Base-by-base conservation (phyloP, 2,113 vertebrate genomes). In the Tapirus terrestris region DNA sequence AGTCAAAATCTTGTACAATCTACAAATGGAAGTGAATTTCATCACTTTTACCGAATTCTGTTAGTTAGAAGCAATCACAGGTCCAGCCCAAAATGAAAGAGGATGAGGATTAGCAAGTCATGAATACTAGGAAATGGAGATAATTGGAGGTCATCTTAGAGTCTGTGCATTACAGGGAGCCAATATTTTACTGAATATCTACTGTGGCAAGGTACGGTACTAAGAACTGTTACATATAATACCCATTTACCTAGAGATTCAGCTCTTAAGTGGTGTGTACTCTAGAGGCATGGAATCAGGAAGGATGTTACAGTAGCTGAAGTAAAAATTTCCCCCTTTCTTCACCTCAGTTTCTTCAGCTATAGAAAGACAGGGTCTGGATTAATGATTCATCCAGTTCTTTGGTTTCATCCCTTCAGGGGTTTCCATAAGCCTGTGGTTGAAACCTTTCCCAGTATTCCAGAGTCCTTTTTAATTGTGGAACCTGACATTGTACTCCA, bases 341-440 rank as follows among this genome's bases (percentile, higher is more conserved):
- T 72, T 68, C 39, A 82, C 53, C 7, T 87, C 8, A 56, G 18
- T 88, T 93, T 91, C 33, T 45, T 67, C n/a, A 39, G 25, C 36
- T 92, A 3, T 51, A 77, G 81, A n/a, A 73, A 56, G n/a, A 63
- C 4, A 63, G 23, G 27, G 1, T 48, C 18, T 91, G 18, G 58
- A 91, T 76, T 80, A 95, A 67, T 21, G 51, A 75, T 70, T 63
- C 65, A 92, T 48, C 43, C 8, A 39, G 9, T 51, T 76, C 33
- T 94, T 80, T 53, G 23, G 10, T 86, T 97, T 92, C 45, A 84
- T 61, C 20, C 16, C 73, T 92, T 70, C 60, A 33, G 58, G 48
- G 10, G 3, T 81, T 84, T 70, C 65, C 45, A 43, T 75, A 45
- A 87, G 1, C 27, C 29, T 48, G 53, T 53, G 20, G 5, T 43